Evolutionary conservation across 2,113 vertebrate genomes (phyloP).

Genomic region (Daubentonia madagascariensis): DNA sequence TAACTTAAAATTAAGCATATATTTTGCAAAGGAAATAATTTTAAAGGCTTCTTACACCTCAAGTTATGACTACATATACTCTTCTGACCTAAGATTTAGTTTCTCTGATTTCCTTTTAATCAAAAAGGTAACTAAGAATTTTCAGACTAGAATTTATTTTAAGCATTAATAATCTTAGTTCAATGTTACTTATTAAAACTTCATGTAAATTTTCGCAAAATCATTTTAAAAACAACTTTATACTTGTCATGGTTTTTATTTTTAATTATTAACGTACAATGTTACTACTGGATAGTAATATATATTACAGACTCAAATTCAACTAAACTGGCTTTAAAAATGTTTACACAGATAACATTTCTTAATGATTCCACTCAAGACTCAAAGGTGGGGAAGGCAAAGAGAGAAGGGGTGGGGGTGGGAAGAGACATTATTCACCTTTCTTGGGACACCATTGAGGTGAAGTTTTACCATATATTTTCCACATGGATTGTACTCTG

Average conservation of each 20-base stretch:
- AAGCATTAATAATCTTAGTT: slow-evolving; percentile 4
- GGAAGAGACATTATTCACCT: slow-evolving; percentile 83
- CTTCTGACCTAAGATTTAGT: not conserved
- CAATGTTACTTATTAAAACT: slow-evolving; percentile 3
- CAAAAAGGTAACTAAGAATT: not conserved
- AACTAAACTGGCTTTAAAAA: slow-evolving; percentile 24
- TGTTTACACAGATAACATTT: slow-evolving; percentile 18
- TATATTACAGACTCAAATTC: slow-evolving; percentile 21
- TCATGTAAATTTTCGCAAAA: slow-evolving; percentile 15
- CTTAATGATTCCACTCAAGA: slow-evolving; percentile 21
- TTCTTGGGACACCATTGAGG: slow-evolving; percentile 98
- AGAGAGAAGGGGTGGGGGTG: not conserved
- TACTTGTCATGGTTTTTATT: not conserved
- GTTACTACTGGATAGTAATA: not conserved
- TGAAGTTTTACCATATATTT: slow-evolving; percentile 99
- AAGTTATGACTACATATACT: not conserved
- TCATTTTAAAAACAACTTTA: not conserved
- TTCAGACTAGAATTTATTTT: not conserved
- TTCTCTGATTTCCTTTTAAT: not conserved
- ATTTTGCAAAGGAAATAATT: slow-evolving; percentile 29
- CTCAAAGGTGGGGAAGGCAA: not conserved
- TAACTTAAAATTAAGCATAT: not conserved
- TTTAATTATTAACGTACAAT: slow-evolving; percentile 35
- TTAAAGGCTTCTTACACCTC: not conserved
- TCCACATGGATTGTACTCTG: slow-evolving; percentile 98